phyloP scores from a whole-genome alignment of 2,888 invertebrate species.

The Argyresthia albistria region DNA sequence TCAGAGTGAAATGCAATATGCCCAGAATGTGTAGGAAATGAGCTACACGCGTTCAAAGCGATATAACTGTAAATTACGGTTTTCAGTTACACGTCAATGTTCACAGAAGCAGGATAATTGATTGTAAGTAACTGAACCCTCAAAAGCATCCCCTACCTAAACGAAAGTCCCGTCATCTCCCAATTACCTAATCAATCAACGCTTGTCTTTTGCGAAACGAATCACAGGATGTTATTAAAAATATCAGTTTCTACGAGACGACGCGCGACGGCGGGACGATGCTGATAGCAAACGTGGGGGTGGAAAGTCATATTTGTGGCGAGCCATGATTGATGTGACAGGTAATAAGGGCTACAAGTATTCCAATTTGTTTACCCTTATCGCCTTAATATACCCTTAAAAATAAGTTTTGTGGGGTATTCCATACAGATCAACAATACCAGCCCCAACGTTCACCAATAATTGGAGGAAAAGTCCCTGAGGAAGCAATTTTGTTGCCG shows the following conservation, averaged over 20 bases:
- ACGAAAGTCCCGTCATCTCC: too few relatives aligned
- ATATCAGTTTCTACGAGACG: background rate
- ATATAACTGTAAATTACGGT: too few relatives aligned
- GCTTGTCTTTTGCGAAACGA: background rate
- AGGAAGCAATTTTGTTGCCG: slow-evolving; percentile 60
- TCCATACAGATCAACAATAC: slow-evolving; percentile 60
- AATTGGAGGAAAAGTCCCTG: slow-evolving; percentile 59
- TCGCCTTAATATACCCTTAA: slow-evolving; percentile 51
- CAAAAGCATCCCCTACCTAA: too few relatives aligned
- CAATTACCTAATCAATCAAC: background rate
- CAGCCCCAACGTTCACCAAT: slow-evolving; percentile 46
- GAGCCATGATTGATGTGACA: slow-evolving; percentile 67
- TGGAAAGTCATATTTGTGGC: slow-evolving; percentile 51
- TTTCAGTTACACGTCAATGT: too few relatives aligned
- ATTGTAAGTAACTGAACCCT: too few relatives aligned
- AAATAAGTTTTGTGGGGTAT: slow-evolving; percentile 50
- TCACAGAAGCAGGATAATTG: too few relatives aligned
- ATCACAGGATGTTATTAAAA: background rate
- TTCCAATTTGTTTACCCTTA: slow-evolving; percentile 71
- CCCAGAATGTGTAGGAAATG: too few relatives aligned
- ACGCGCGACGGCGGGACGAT: too few relatives aligned
- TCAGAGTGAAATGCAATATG: too few relatives aligned
- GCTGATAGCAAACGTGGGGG: background rate
- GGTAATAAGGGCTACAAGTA: slow-evolving; percentile 65
- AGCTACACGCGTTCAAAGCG: too few relatives aligned